Conservation (phyloP, 2,888 invertebrate genomes). For the Amiota minor region DNA sequence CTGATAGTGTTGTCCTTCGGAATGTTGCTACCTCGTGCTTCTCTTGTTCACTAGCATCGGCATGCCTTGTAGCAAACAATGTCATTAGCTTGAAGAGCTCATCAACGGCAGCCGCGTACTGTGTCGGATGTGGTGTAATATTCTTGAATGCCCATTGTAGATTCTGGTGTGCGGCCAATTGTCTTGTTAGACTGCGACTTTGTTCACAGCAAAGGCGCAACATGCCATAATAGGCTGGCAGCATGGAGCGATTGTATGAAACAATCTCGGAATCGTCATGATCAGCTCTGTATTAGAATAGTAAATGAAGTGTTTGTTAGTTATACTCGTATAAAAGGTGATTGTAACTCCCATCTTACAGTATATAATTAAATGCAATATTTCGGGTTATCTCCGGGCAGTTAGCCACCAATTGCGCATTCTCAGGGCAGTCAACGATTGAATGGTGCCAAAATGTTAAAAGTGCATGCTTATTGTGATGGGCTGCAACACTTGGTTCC, state of each 20-base stretch:
- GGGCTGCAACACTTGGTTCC: slow-evolving; percentile 94
- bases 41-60: slow-evolving; percentile 84
- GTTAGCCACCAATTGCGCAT: slow-evolving; percentile 88
- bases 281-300: slow-evolving; percentile 82
- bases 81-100: slow-evolving; percentile 93
- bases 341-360: slow-evolving; percentile 79
- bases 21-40: slow-evolving; percentile 89
- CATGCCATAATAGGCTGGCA: slow-evolving; percentile 93
- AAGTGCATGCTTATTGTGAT: slow-evolving; percentile 95
- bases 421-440: slow-evolving; percentile 93
- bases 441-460: slow-evolving; percentile 95
- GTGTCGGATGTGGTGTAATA: slow-evolving; percentile 95
- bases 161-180: slow-evolving; percentile 93
- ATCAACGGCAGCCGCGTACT: slow-evolving; percentile 93
- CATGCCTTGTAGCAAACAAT: slow-evolving; percentile 88
- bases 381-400: slow-evolving; percentile 92
- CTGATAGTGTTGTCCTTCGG: slow-evolving; percentile 86
- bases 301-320: not conserved
- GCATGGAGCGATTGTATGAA: slow-evolving; percentile 92
- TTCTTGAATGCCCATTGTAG: slow-evolving; percentile 97
- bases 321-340: too few species aligned
- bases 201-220: slow-evolving; percentile 92
- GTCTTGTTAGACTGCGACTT: slow-evolving; percentile 87
- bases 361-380: slow-evolving; percentile 96
- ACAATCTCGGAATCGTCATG: slow-evolving; percentile 97